Evolutionary conservation across 2,797 vertebrate genomes (phyloP), one percentile per base, ranked within the genome.

Genomic region (Anguilla megastoma): DNA sequence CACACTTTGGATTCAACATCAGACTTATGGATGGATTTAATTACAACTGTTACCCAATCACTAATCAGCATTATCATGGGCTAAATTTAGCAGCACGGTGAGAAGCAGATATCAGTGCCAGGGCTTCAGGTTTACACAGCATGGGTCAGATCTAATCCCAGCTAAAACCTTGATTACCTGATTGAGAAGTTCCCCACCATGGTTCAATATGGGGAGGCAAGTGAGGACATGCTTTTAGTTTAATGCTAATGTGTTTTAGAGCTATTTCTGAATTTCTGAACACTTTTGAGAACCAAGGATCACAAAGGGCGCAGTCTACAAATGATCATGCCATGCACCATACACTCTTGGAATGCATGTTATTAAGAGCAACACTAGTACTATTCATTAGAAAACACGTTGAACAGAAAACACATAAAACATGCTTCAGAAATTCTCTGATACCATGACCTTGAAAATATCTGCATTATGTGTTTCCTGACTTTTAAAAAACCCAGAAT

Each of bases 101-200:
- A 54, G 36, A 71, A 54, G 14, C 24, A 50, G 36, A 71, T 36
- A 24, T 86, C 50, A 56, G 27, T 76, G 85, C 66, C 58, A 24
- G 63, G 66, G 69, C 10, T 83, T 60, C n/a, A 8, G 56, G 54
- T 63, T 30, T 30, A 27, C 60, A 63, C 10, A 60, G 16, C n/a
- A 56, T 52, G 48, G 76, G 60, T 84, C 41, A 14, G 24, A 24
- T 54, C 58, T 36, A 84, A 82, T 87, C 80, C 83, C 45, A 69
- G 36, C 87, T 71, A 52, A 87, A 87, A 52, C 56, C 41, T 50
- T 82, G 63, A 71, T 69, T 87, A 87, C 50, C 66, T 58, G 16
- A 54, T 84, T 14, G 54, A 84, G 82, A 56, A 30, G 48, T 27
- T 52, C 48, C 45, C 48, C 52, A 48, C 10, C 52, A 30, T 8